These are phyloP conservation scores for Papilio polyxenes DNA, from an alignment of 1,140 invertebrate species.

Conservation along the genomic window DNA sequence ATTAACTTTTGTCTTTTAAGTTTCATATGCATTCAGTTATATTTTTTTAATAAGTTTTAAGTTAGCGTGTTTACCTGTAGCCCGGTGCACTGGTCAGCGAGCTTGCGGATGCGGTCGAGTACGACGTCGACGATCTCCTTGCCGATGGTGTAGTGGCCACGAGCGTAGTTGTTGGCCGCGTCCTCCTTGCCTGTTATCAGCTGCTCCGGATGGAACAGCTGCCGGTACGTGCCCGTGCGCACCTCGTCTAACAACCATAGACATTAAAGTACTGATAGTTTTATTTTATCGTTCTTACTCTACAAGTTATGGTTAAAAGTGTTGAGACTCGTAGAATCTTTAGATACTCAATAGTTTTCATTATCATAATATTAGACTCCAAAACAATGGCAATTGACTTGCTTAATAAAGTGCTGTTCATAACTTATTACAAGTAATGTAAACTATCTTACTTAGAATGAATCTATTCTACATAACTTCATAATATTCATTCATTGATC, in stretches of 20 bases:
- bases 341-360: too few species aligned
- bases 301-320: background rate
- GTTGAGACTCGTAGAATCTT: background rate
- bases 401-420: background rate
- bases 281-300: background rate
- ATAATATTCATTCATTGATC: background rate
- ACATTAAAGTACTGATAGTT: too few species aligned
- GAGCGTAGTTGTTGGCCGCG: constrained; percentile 67
- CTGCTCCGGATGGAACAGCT: constrained; percentile 92
- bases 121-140: constrained; percentile 12
- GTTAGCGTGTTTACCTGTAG: constrained; percentile 81
- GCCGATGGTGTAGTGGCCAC: constrained; percentile 21
- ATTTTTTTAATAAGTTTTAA: too few species aligned
- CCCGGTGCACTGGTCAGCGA: constrained; percentile 90
- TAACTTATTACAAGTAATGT: background rate
- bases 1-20: too few species aligned
- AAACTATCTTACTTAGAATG: background rate
- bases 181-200: constrained; percentile 93
- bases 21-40: too few species aligned
- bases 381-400: background rate
- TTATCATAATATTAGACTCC: background rate
- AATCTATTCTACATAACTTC: background rate
- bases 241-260: constrained; percentile 82
- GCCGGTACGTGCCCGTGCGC: constrained; percentile 90
- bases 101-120: constrained; percentile 84